Conservation (phyloP, 2,797 vertebrate genomes). For the Taenioides sp. region DNA sequence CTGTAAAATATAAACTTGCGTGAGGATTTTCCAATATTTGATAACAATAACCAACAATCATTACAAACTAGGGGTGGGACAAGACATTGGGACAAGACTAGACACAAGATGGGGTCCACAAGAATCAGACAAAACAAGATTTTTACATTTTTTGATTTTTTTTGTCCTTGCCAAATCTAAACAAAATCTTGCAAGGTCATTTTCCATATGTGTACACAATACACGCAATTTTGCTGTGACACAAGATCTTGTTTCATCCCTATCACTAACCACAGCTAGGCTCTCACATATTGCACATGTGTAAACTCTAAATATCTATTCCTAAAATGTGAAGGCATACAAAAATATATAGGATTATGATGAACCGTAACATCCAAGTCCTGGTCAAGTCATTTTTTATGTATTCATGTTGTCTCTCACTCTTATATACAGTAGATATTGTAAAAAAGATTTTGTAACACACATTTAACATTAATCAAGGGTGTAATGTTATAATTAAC, state of each 20-base stretch:
- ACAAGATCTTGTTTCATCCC: not conserved
- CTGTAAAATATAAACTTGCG: not conserved
- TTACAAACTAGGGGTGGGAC: no score
- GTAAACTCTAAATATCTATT: not conserved
- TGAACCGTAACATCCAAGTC: not conserved
- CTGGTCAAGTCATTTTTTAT: not conserved
- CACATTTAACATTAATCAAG: conserved; percentile 1
- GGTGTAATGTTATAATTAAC: conserved; percentile 24
- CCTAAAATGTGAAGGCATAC: not conserved
- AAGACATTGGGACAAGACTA: no score
- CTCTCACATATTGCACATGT: not conserved
- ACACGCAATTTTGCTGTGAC: not conserved
- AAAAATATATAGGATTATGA: not conserved
- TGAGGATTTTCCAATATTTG: not conserved
- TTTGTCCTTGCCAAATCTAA: no score
- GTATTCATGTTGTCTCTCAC: not conserved
- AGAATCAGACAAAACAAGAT: no score
- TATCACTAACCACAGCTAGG: not conserved
- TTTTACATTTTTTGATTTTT: no score
- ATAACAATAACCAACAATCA: not conserved
- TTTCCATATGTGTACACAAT: no score
- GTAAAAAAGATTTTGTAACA: not conserved
- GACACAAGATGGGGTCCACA: no score
- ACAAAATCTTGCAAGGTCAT: no score
- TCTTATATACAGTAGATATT: not conserved